Percentiles rank a stretch among this genome's conserved stretches.
phyloP scores from a whole-genome alignment of 2,888 invertebrate genomes.

The Oasisia sp. region DNA sequence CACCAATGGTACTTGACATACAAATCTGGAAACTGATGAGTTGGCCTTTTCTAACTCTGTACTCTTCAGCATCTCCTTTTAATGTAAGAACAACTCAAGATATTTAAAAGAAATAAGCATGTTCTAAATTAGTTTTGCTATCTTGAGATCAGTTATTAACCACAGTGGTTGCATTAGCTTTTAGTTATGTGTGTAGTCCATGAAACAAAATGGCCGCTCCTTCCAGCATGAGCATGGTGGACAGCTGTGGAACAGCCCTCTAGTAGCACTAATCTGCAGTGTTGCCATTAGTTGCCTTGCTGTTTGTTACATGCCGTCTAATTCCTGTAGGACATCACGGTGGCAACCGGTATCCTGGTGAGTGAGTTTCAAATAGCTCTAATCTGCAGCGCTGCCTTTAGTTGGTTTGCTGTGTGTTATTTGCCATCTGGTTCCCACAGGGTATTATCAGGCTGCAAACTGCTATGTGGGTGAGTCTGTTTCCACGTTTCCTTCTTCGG shows the following conservation, averaged over 20 bases:
- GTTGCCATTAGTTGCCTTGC: constrained; percentile 4
- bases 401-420: constrained; percentile 1
- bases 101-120: no score
- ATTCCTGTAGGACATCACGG: not conserved
- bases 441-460: not conserved
- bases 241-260: constrained; percentile 17
- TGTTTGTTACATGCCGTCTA: not conserved
- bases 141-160: no score
- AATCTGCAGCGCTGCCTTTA: constrained; percentile 4
- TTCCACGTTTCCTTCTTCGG: not conserved
- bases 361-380: not conserved
- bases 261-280: not conserved
- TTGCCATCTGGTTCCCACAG: not conserved
- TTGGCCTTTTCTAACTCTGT: no score
- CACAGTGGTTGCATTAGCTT: no score
- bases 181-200: not conserved
- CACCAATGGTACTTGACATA: no score
- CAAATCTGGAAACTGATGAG: no score
- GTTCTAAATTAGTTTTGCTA: no score
- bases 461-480: not conserved
- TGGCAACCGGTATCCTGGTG: not conserved
- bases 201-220: not conserved
- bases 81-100: no score
- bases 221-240: not conserved
- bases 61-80: no score